A percentile compares a stretch with the other conserved stretches of the same genome.
These are phyloP conservation scores for Cataglyphis cursor DNA, from an alignment of 2,888 invertebrate genomes.

Conservation along the genomic window DNA sequence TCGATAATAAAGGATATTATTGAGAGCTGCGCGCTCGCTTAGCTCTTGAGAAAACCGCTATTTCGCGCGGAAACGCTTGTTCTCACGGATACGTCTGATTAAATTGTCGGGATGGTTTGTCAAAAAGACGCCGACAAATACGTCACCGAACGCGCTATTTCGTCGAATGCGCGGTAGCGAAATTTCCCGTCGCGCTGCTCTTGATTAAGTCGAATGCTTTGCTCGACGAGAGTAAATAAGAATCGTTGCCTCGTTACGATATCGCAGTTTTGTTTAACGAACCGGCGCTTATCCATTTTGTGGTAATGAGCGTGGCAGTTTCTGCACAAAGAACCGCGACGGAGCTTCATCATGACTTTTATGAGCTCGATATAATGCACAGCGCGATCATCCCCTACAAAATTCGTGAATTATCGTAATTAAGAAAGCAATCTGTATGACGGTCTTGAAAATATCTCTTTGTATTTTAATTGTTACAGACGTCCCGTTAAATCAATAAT, in stretches of 20 bases:
- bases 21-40: not conserved
- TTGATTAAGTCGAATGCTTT: slow-evolving; percentile 57
- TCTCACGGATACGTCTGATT: not conserved
- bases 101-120: not conserved
- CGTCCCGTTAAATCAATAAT: not conserved
- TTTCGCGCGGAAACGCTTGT: not conserved
- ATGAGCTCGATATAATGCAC: slow-evolving; percentile 28
- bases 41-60: not conserved
- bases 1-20: slow-evolving; percentile 3
- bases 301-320: slow-evolving; percentile 41
- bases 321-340: slow-evolving; percentile 13
- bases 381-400: not conserved
- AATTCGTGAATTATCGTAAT: slow-evolving; percentile 38
- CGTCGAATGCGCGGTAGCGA: slow-evolving; percentile 3
- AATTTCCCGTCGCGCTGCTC: slow-evolving; percentile 8
- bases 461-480: slow-evolving; percentile 22
- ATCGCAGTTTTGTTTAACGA: slow-evolving; percentile 60
- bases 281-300: slow-evolving; percentile 44
- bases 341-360: slow-evolving; percentile 23
- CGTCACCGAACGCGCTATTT: not conserved
- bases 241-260: slow-evolving; percentile 54
- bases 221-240: slow-evolving; percentile 56
- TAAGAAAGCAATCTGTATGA: not conserved
- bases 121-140: not conserved
- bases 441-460: not conserved